Base-by-base conservation (phyloP, 2,797 vertebrate species). In the Podarcis lilfordi region DNA sequence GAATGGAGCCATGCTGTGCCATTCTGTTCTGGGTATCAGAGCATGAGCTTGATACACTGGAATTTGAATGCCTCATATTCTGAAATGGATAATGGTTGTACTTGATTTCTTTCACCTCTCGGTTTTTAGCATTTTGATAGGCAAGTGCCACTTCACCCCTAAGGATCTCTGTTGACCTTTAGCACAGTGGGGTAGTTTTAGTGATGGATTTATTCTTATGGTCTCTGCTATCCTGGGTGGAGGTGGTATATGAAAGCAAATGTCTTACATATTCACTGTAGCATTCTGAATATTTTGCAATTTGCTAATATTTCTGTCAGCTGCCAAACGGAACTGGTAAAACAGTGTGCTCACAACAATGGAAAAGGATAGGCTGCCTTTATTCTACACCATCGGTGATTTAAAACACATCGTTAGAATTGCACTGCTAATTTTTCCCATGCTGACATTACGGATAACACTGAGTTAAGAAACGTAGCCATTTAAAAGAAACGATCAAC, bases 1-100 rank as follows among this genome's bases (percentile, higher is more conserved):
- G 95, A 92, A 95, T 37, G 94, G 95, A 95, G 88, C 92, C 97
- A 95, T 86, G 95, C 96, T 97, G 96, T 96, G 96, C 94, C 96
- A 94, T 96, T 97, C 96, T 96, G 91, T 90, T 95, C 94, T 93
- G 80, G 91, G 93, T 96, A 95, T 96, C 94, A 95, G 96, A 96
- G 96, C 95, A 95, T 92, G 94, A 95, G 96, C 95, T 96, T 95
- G 95, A 96, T 96, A 94, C 69, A 93, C 93, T 95, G 4, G 86
- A 95, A 94, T 95, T 95, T 95, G 95, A 97, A 95, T 96, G 95
- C 95, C 89, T 93, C 50, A 23, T 92, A 92, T 96, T 96, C 95
- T 94, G 93, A 94, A 94, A 95, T 9, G 0, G 95, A 96, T 94
- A 96, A 97, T 94, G 95, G 96, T 93, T 92, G 94, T 89, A 93